These are phyloP conservation scores for Ptilorrhoa leucosticta DNA, from an alignment of 2,113 vertebrate species.

Conservation along the genomic window DNA sequence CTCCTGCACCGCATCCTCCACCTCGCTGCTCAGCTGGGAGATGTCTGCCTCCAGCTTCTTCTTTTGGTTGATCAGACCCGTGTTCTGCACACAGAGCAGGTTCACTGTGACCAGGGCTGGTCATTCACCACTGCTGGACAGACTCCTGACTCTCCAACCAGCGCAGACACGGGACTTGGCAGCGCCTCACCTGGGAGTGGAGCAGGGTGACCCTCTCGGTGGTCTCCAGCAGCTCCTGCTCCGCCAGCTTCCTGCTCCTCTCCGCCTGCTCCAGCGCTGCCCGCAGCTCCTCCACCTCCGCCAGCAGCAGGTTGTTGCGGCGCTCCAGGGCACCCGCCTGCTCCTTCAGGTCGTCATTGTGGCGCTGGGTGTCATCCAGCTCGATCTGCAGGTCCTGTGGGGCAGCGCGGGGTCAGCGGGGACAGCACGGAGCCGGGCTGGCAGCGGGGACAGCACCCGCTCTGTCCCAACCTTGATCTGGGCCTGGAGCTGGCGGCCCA, in stretches of 20 bases:
- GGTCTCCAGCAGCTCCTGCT: conserved; percentile 88
- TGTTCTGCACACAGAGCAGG: conserved; percentile 76
- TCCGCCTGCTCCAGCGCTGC: conserved; percentile 84
- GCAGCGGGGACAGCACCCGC: not conserved
- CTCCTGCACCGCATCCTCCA: conserved; percentile 88
- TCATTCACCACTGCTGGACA: accelerated
- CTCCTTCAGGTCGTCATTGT: conserved; percentile 85
- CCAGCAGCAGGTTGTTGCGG: conserved; percentile 78
- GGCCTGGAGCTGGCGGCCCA: conserved; percentile 82
- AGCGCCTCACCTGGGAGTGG: conserved; percentile 81
- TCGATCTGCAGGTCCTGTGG: conserved; percentile 85
- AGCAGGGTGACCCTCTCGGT: conserved; percentile 88
- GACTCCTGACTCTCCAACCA: not conserved
- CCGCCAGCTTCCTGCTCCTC: conserved; percentile 83
- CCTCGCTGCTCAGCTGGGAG: conserved; percentile 79
- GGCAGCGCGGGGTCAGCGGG: not conserved
- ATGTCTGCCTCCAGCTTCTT: conserved; percentile 90
- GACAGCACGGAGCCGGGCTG: not conserved
- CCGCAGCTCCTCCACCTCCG: conserved; percentile 87
- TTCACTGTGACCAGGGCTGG: not conserved
- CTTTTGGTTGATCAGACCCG: conserved; percentile 87
- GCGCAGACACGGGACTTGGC: accelerated
- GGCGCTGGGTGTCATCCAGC: conserved; percentile 82
- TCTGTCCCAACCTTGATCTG: conserved; percentile 82
- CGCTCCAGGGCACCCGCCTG: conserved; percentile 84